phyloP scores from a whole-genome alignment of 2,113 vertebrate species.

The Garra rufa region DNA sequence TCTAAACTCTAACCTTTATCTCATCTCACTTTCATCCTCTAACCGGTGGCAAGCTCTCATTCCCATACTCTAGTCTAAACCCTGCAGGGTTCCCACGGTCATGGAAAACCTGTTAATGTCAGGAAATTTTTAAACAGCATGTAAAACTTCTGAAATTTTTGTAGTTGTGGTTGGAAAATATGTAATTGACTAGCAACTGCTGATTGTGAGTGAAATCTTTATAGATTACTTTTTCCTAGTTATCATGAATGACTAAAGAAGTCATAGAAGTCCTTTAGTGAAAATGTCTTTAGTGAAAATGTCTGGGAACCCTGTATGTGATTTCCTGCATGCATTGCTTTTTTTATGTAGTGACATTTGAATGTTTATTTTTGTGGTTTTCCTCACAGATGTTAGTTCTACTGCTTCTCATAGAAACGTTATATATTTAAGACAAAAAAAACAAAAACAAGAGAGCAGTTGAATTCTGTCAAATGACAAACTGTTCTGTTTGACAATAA shows the following conservation, averaged over 20 bases:
- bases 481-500: not conserved
- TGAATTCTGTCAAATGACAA: not conserved
- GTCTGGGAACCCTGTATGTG: conserved; percentile 60
- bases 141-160: not conserved
- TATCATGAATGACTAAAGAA: not conserved
- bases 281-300: not conserved
- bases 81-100: not conserved
- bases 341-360: conserved; percentile 9
- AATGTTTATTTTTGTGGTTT: not conserved
- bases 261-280: not conserved
- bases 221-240: no score
- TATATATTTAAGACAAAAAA: not conserved
- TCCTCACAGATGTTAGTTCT: not conserved
- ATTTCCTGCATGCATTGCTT: conserved; percentile 70
- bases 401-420: not conserved
- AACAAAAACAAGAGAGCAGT: not conserved
- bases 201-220: not conserved
- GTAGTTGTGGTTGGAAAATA: not conserved
- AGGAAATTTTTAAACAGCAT: not conserved
- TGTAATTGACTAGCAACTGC: not conserved
- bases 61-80: not conserved
- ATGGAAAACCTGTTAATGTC: not conserved
- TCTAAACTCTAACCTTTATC: conserved; percentile 39
- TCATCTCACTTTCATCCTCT: conserved; percentile 54
- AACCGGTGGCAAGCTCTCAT: conserved; percentile 36